Conservation (phyloP, 1,140 invertebrate species). For the Phthorimaea operculella region DNA sequence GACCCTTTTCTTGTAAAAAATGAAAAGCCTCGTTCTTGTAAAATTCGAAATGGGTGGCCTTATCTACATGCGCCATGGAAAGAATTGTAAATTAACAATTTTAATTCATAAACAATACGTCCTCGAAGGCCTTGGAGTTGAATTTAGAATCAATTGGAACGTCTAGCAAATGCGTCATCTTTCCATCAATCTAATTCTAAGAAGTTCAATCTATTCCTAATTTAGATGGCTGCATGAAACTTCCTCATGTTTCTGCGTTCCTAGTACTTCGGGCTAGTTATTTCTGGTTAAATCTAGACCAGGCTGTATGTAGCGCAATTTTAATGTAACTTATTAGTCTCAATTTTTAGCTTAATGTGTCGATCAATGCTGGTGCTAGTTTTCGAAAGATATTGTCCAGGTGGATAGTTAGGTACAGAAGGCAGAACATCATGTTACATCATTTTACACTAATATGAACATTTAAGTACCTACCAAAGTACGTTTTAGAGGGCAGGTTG, state of each 20-base stretch:
- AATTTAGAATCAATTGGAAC: neutral
- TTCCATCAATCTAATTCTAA: neutral
- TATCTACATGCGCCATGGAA: neutral
- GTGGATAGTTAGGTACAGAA: neutral
- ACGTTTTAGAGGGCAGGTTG: too few species aligned
- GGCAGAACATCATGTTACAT: too few species aligned
- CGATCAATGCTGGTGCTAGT: constrained; percentile 20
- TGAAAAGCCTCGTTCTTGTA: neutral
- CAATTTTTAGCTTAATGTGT: constrained; percentile 12
- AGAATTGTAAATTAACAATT: neutral
- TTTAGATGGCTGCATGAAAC: neutral
- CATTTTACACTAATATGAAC: too few species aligned
- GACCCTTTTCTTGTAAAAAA: too few species aligned
- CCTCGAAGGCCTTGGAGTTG: neutral
- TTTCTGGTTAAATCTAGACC: too few species aligned
- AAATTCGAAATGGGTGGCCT: neutral
- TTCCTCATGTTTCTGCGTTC: too few species aligned
- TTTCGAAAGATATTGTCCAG: constrained; percentile 1
- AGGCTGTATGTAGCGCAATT: neutral
- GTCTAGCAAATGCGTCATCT: neutral
- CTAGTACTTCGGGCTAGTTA: too few species aligned
- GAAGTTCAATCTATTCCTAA: neutral
- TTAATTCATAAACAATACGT: neutral
- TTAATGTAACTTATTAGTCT: neutral
- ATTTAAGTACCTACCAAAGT: too few species aligned